Evolutionary conservation across 2,113 vertebrate species (phyloP), one percentile per base, ranked within the genome.

Genomic region (Dasyprocta punctata): DNA sequence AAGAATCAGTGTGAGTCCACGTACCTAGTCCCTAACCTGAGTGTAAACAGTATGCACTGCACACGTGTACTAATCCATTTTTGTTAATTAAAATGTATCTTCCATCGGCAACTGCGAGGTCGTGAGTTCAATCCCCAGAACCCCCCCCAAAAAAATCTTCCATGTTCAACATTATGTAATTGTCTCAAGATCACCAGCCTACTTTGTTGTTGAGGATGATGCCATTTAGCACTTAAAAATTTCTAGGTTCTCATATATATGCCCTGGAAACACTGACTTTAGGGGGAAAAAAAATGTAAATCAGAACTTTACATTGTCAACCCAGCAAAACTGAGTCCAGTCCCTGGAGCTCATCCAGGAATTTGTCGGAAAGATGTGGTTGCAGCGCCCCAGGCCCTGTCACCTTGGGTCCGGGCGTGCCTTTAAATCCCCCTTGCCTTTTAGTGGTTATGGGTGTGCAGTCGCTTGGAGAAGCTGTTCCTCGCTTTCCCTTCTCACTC

Each of bases 181-280:
- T 82, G 86, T 92, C 13, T 86, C 65, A 95, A 61, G 52, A 89
- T 83, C 28, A 89, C 71, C 93, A 78, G 49, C 3, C 26, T 86
- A 11, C 86, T 93, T 94, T 88, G 36, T 80, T 89, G 14, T 91
- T 77, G 12, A 60, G 65, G 7, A 30, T 85, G 56, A 78, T n/a
- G 47, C 88, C 38, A 87, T 92, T 67, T 44, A 41, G 17, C 49
- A 28, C 38, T 69, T 61, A 94, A 82, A 47, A 97, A 89, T 93
- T 91, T 92, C 33, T 89, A 8, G 63, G 33, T 81, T 96, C 71
- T 92, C 38, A 14, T 44, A 22, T 19, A 3, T 77, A 33, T 75
- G 6, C 56, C 69, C 30, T 77, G 4, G 44, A 63, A 85, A 91
- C 71, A 75, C 19, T 84, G 77, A 88, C 49, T 81, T 78, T 36